Evolutionary conservation across 2,888 invertebrate genomes (phyloP), one percentile per base, ranked within the genome.

Genomic region (Clunio marinus): DNA sequence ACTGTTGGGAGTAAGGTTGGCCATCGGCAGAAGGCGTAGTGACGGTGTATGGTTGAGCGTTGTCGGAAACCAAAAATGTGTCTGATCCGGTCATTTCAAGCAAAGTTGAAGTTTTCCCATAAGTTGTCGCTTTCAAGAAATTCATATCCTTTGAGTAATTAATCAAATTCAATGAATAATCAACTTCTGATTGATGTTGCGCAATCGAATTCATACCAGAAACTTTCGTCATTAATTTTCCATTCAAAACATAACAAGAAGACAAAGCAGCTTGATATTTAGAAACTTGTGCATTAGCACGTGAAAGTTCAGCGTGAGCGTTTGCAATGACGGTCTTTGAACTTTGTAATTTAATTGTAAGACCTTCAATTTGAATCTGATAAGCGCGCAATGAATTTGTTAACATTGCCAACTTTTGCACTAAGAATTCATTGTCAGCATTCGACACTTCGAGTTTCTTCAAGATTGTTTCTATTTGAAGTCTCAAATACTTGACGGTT

Each of bases 211-310:
- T 66, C 10, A 66, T n/a, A 4, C 51, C 55, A 13, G 66, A 51
- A 17, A 66, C 66, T 51, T 66, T 66, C 1, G 66, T 66, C 66
- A 66, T 66, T 13, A 66, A 24, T 35, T 66, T 35, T 3, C 66
- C 66, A 35, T 66, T 66, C 27, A 66, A 27, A 5, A 45, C 20
- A n/a, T 66, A 66, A 15, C 46, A 51, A n/a, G 24, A 20, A 13
- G 66, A 51, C 35, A 66, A 8, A 5, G 66, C 66, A 8, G 51
- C 28, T 55, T 66, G 51, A 55, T 55, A 66, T 15, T 66, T 51
- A 2, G 66, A n/a, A 15, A 66, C 5, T 35, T 51, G 32, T 8
- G 45, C 66, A 51, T 51, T 66, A 13, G 66, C 28, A 2, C 66
- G 25, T 1, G 55, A 24, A 7, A 66, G 20, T n/a, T 66, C 66